Conservation (phyloP, 2,888 invertebrate species). For the Erebia aethiops region DNA sequence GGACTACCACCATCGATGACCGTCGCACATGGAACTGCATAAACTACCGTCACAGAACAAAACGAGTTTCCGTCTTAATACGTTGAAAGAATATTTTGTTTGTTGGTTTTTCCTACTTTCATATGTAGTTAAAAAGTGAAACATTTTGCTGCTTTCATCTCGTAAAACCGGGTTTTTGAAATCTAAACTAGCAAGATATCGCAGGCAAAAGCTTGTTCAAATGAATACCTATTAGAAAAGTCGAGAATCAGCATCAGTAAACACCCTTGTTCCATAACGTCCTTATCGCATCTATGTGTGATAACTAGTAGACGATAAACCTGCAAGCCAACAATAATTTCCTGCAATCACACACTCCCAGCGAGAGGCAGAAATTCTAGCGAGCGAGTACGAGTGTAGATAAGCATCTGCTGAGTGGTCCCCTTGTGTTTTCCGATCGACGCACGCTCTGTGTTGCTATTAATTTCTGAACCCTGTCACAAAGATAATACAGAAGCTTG, state of each 20-base stretch:
- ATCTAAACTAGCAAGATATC: background rate
- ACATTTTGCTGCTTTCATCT: too few species aligned
- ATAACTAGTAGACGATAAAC: conserved; percentile 35
- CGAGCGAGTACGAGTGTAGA: conserved; percentile 63
- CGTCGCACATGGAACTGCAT: too few species aligned
- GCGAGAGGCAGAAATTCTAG: conserved; percentile 35
- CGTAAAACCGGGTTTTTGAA: background rate
- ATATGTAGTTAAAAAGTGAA: too few species aligned
- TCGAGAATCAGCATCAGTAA: background rate
- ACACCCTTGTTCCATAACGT: conserved; percentile 6
- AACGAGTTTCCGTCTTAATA: too few species aligned
- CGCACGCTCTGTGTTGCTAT: conserved; percentile 73
- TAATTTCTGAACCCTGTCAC: conserved; percentile 78
- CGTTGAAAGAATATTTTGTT: too few species aligned
- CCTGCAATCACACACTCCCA: conserved; percentile 40
- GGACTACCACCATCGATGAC: too few species aligned
- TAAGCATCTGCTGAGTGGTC: conserved; percentile 81
- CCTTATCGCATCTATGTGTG: conserved; percentile 21
- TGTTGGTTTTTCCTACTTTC: too few species aligned
- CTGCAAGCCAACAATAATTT: conserved; percentile 38
- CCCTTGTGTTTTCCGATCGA: conserved; percentile 75
- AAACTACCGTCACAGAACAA: too few species aligned
- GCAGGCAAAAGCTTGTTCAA: background rate
- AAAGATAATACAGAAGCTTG: conserved; percentile 65
- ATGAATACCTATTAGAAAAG: background rate